Percentiles rank a stretch among this genome's conserved stretches.
These are phyloP conservation scores for Desmodus rotundus DNA, from an alignment of 2,113 vertebrate genomes.

Conservation along the genomic window DNA sequence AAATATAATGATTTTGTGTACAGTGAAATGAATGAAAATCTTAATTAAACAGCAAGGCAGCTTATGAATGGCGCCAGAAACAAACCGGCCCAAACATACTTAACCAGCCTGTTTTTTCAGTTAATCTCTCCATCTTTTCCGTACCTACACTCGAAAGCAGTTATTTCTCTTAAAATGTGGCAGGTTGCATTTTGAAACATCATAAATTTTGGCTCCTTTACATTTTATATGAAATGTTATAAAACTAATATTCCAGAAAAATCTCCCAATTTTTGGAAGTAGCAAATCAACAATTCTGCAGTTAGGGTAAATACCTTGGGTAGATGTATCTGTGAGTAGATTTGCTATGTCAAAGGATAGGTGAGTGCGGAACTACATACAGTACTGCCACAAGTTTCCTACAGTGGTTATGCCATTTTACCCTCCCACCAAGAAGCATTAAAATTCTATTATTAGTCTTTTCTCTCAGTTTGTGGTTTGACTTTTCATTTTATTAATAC, in stretches of 20 bases:
- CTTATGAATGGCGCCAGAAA: background rate
- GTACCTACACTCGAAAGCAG: background rate
- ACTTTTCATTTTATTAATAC: background rate
- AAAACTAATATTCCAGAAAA: background rate
- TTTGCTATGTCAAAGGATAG: background rate
- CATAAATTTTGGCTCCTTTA: background rate
- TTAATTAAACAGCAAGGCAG: background rate
- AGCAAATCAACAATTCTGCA: background rate
- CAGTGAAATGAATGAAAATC: conserved; percentile 9
- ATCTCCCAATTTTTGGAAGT: background rate
- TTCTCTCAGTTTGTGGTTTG: background rate
- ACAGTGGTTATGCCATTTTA: background rate
- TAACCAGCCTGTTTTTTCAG: background rate
- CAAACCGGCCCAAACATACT: background rate
- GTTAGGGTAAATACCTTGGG: background rate
- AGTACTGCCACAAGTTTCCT: background rate
- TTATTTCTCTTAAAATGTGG: background rate
- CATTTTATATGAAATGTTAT: background rate
- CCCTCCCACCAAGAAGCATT: background rate
- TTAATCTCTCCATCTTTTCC: background rate
- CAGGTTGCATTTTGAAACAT: background rate
- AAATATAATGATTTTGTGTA: background rate
- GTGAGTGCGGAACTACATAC: background rate
- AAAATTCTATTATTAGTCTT: background rate
- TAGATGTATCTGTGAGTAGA: background rate